Base-by-base conservation (phyloP, 1,140 invertebrate genomes). In the Aricia agestis region DNA sequence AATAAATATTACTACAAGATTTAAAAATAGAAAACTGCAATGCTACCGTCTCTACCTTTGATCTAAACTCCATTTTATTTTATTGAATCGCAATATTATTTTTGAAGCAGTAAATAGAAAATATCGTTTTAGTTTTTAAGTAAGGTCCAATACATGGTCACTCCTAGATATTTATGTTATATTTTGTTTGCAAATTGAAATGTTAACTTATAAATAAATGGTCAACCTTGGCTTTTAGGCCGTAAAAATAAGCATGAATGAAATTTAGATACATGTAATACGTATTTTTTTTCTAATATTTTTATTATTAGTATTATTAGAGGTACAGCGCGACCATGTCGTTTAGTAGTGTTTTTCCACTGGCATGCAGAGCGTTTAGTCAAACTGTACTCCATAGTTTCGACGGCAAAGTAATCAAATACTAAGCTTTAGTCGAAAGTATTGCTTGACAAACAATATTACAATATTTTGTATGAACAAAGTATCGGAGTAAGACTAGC, bases 1-100 rank as follows among this genome's bases (percentile, higher is more conserved):
- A 74, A 71, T 74, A 74, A 77, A 74, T 77, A 77, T 52, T 74
- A 61, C 74, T 76, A 76, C 59, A 74, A 76, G 72, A 72, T 57
- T 72, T 72, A 72, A 72, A 67, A 71, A 63, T 32, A 68, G 72
- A 72, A 72, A 68, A 41, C 58, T 71, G 45, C 59, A 36, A 65
- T 61, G 66, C 75, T 73, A 42, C 75, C 75, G 75, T 72, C 75
- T 71, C 31, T 31, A 69, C 61, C 18, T 42, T 59, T 69, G 68
- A 63, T 59, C 68, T 69, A 63, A 13, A 17, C 42, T 69, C 57
- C 68, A 69, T 69, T 41, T 41, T 18, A 61, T 15, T 19, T 57
- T 18, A 45, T 57, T 52, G 45, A 52, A 13, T 52, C 45, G 45
- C 45, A 52, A 52, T 13, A 52, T 11, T 45, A 45, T 52, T 52